Percentiles rank a stretch among this genome's conserved stretches.
Conservation (phyloP, 2,113 vertebrate species). For the Paralichthys olivaceus region DNA sequence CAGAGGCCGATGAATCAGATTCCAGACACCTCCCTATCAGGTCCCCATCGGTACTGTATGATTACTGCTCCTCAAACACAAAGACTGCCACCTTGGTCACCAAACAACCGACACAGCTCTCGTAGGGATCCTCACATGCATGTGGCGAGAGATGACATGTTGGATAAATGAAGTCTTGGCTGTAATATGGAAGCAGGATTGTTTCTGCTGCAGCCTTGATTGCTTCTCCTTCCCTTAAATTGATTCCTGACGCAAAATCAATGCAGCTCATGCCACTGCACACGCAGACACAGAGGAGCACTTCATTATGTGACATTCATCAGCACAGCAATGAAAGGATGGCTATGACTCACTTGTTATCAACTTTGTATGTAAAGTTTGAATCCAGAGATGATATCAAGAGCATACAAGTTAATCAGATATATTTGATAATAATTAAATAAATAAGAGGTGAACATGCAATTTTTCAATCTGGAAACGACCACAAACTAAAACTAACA, state of each 20-base stretch:
- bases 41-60: neutral
- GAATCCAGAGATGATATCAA: conserved; percentile 1
- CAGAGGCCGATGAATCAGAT: conserved; percentile 40
- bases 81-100: neutral
- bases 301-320: neutral
- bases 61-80: neutral
- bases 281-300: neutral
- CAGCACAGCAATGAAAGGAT: neutral
- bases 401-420: neutral
- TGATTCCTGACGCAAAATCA: conserved; percentile 25
- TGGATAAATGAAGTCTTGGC: conserved; percentile 13
- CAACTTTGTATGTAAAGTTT: neutral
- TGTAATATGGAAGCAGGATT: conserved; percentile 1
- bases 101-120: neutral
- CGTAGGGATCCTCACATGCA: neutral
- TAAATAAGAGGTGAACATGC: neutral
- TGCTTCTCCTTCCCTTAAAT: conserved; percentile 26
- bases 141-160: neutral
- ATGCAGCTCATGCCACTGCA: neutral
- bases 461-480: neutral
- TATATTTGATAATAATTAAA: neutral
- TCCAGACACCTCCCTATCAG: conserved; percentile 19
- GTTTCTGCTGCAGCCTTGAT: conserved; percentile 27
- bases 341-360: neutral
- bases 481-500: neutral